Base-by-base conservation (phyloP, 2,888 invertebrate species). In the Caenorhabditis sp. region DNA sequence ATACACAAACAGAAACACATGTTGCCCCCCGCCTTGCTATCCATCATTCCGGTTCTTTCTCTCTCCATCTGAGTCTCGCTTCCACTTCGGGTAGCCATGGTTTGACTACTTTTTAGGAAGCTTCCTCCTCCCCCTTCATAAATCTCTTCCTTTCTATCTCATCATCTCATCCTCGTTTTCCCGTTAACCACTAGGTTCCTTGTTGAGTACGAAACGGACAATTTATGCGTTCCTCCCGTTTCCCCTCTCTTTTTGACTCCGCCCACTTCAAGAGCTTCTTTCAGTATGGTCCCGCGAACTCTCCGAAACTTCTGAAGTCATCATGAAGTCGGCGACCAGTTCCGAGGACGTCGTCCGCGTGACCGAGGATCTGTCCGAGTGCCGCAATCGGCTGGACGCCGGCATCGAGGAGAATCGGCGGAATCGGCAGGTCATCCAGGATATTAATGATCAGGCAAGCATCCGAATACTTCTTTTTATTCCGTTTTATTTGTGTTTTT, bases 361-460 rank as follows among this genome's bases (percentile, higher is more conserved):
- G 39, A 73, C 80, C 22, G 73, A 76, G 45, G 82, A 79, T 43
- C 65, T 82, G 17, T 77, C 79, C 9, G 73, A 72, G 26, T 80
- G 79, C 52, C 66, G 80, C n/a, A 72, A 48, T 24, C 71, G 82
- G 6, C 48, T 82, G 24, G 78, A 82, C 9, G 80, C 80, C 8
- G 80, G 80, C 9, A 73, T 80, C 39, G 75, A 77, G 45, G 71
- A 72, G 46, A 80, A 79, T 26, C 68, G 78, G 3, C 32, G 73
- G 56, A 82, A 82, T 58, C 76, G 79, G 20, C 78, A 82, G 41
- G 75, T 80, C 20, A 75, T 82, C 24, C 68, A 79, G 66, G 80
- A 79, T 35, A 72, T 82, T 15, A 78, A 78, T 46, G 80, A 80
- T 30, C 82, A 82, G 79, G 80, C 79, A 11, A 32, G 59, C 24